Percentiles rank a stretch among this genome's conserved stretches.
Conservation (phyloP, 2,797 vertebrate genomes). For the Tapirus indicus region DNA sequence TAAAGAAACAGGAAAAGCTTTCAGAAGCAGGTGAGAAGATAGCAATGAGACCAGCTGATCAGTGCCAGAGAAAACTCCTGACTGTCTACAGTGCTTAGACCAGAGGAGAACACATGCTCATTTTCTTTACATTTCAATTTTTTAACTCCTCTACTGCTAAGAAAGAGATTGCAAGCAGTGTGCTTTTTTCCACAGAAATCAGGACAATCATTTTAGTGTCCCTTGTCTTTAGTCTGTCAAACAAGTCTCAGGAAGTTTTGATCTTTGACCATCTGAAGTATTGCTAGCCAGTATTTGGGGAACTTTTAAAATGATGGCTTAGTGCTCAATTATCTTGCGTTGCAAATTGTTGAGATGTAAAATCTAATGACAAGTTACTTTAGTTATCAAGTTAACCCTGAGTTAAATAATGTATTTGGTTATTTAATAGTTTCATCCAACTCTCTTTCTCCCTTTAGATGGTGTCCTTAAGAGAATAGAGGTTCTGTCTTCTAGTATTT, state of each 20-base stretch:
- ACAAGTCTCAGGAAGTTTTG: neutral
- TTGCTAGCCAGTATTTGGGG: neutral
- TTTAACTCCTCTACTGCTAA: neutral
- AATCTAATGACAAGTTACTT: neutral
- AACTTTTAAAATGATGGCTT: neutral
- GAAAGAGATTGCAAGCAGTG: neutral
- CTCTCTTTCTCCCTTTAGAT: neutral
- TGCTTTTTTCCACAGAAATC: neutral
- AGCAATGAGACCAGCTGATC: neutral
- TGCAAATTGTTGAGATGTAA: conserved; percentile 18
- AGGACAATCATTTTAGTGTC: neutral
- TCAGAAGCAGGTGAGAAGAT: neutral
- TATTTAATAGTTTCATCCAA: neutral
- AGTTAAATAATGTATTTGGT: neutral
- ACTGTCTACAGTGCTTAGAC: too few species aligned
- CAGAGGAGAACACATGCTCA: neutral
- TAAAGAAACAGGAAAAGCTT: neutral
- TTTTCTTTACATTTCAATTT: neutral
- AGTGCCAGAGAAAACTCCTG: neutral
- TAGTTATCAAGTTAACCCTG: neutral
- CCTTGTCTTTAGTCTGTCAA: neutral
- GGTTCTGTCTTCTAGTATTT: neutral
- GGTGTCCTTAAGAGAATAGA: neutral
- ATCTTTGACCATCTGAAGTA: neutral
- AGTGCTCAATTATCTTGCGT: neutral